Percentiles rank a stretch among this genome's conserved stretches.
Conservation (phyloP, 1,140 invertebrate species). For the Trachymyrmex cornetzi region DNA sequence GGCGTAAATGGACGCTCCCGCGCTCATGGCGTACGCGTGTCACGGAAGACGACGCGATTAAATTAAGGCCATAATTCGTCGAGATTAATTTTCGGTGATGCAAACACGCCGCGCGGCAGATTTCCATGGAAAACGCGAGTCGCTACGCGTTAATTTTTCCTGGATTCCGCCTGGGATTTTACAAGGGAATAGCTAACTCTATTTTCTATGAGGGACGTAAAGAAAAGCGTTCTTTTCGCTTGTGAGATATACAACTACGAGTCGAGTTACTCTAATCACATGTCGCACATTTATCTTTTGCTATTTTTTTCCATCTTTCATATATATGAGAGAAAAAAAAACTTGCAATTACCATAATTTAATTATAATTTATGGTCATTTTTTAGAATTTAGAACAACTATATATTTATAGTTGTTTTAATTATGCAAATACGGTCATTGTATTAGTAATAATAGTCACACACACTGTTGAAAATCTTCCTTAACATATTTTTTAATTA, state of each 20-base stretch:
- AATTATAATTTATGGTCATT: too few relatives aligned
- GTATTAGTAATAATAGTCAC: too few relatives aligned
- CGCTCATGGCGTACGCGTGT: slow-evolving; percentile 41
- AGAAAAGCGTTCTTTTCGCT: background rate
- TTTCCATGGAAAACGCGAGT: slow-evolving; percentile 10
- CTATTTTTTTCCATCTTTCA: background rate
- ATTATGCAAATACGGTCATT: too few relatives aligned
- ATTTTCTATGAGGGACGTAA: background rate
- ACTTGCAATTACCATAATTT: too few relatives aligned
- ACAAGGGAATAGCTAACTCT: background rate
- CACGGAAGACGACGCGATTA: slow-evolving; percentile 53
- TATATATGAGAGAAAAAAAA: background rate
- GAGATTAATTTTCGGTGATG: slow-evolving; percentile 57
- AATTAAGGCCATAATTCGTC: slow-evolving; percentile 57
- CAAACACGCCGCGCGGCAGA: slow-evolving; percentile 41
- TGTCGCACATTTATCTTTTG: background rate
- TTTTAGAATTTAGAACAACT: too few relatives aligned
- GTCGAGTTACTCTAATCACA: background rate
- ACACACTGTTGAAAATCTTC: too few relatives aligned
- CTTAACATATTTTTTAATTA: too few relatives aligned
- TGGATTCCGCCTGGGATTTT: background rate
- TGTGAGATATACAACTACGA: background rate
- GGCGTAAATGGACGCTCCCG: slow-evolving; percentile 36
- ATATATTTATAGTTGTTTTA: too few relatives aligned
- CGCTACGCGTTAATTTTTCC: slow-evolving; percentile 40